phyloP scores from a whole-genome alignment of 1,140 invertebrate genomes.

The Fopius arisanus region DNA sequence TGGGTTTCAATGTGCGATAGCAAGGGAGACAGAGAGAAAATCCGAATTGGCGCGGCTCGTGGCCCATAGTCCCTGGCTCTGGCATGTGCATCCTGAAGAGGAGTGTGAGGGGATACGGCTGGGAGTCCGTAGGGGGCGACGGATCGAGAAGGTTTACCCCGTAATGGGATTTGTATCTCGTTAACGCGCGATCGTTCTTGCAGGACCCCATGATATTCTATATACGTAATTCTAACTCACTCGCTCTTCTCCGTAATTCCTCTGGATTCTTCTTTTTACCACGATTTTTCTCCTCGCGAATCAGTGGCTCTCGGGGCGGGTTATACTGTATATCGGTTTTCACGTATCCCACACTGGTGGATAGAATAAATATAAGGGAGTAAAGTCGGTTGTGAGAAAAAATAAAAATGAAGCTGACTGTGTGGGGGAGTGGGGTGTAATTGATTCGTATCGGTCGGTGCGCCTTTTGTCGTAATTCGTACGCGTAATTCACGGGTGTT shows the following conservation, averaged over 20 bases:
- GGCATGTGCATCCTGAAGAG: conserved; percentile 26
- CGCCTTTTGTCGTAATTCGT: neutral
- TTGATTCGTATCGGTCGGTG: neutral
- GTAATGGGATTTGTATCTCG: conserved; percentile 67
- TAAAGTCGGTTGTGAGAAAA: neutral
- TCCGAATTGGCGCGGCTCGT: conserved; percentile 62
- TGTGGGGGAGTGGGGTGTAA: neutral
- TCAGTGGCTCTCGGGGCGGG: conserved; percentile 11
- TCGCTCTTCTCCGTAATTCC: conserved; percentile 26
- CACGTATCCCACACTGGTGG: conserved; percentile 26
- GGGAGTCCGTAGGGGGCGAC: conserved; percentile 59
- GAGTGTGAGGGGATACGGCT: conserved; percentile 37
- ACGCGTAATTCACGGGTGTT: neutral
- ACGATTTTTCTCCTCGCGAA: conserved; percentile 20
- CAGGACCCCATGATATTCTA: conserved; percentile 46
- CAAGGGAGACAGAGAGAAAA: conserved; percentile 48
- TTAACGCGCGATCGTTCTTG: conserved; percentile 65
- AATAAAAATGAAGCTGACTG: neutral
- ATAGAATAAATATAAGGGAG: neutral
- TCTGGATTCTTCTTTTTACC: conserved; percentile 23
- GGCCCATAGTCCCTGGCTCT: conserved; percentile 51
- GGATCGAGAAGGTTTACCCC: conserved; percentile 63
- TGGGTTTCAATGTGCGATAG: conserved; percentile 30
- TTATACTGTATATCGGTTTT: conserved; percentile 30
- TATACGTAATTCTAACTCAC: conserved; percentile 29